Evolutionary conservation across 2,113 vertebrate species (phyloP).

Genomic region (Myxocyprinus asiaticus): DNA sequence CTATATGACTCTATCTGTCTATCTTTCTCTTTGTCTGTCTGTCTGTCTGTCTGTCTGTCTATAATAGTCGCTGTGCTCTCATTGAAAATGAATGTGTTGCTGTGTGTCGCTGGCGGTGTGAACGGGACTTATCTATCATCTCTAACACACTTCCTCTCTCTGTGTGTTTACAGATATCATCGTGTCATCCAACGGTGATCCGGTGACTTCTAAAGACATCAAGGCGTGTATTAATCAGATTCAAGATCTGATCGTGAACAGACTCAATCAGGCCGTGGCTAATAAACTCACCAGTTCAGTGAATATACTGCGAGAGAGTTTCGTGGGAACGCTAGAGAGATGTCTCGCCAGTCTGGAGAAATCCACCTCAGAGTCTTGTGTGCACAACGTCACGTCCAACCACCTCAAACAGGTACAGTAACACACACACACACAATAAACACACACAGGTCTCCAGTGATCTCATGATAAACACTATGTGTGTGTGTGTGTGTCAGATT

Average conservation of each 20-base stretch:
- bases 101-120: no score
- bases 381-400: constrained; percentile 88
- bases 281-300: constrained; percentile 96
- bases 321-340: constrained; percentile 93
- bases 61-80: no score
- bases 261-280: constrained; percentile 93
- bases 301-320: constrained; percentile 95
- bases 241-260: constrained; percentile 92
- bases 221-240: constrained; percentile 95
- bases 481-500: constrained; percentile 74
- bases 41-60: no score
- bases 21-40: no score
- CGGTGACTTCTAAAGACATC: constrained; percentile 87
- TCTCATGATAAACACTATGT: neutral
- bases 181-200: constrained; percentile 88
- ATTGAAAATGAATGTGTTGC: no score
- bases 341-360: constrained; percentile 95
- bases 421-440: neutral
- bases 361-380: constrained; percentile 76
- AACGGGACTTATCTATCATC: neutral
- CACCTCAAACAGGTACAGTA: constrained; percentile 98
- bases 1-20: no score
- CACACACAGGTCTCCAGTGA: neutral
- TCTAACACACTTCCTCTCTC: neutral
- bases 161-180: constrained; percentile 80